phyloP scores from a whole-genome alignment of 1,140 invertebrate species.

The Drosophila prosaltans region DNA sequence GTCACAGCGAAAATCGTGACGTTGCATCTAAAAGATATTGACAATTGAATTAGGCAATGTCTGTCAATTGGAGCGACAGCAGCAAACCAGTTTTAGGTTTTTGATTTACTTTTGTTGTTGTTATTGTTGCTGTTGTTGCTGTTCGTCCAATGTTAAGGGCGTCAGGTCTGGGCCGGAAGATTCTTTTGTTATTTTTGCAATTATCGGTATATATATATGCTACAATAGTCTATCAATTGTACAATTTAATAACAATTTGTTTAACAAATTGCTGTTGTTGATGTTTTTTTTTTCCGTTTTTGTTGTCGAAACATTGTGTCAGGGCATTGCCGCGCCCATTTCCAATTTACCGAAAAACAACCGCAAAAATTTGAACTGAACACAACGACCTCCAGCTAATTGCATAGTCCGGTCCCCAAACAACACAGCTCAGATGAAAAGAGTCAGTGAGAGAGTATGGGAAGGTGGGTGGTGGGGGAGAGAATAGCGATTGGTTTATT shows the following conservation, averaged over 20 bases:
- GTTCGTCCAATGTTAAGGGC: conserved; percentile 21
- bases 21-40: conserved; percentile 68
- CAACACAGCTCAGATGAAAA: conserved; percentile 27
- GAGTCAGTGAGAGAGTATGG: conserved; percentile 32
- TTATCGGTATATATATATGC: conserved; percentile 50
- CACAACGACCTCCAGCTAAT: conserved; percentile 76
- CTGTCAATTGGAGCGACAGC: conserved; percentile 27
- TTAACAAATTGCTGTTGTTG: conserved; percentile 51
- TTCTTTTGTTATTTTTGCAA: conserved; percentile 8
- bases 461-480: not conserved
- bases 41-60: conserved; percentile 71
- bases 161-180: conserved; percentile 5
- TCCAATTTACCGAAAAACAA: conserved; percentile 55
- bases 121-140: conserved; percentile 19
- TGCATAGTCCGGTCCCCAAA: conserved; percentile 48
- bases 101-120: not conserved
- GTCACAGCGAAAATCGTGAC: conserved; percentile 58
- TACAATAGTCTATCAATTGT: conserved; percentile 56
- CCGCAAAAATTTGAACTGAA: conserved; percentile 52
- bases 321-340: conserved; percentile 56
- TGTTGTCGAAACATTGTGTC: conserved; percentile 61
- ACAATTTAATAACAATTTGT: conserved; percentile 67
- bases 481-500: not conserved
- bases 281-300: not conserved
- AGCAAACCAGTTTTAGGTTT: not conserved